These are phyloP conservation scores for Phania funesta DNA, from an alignment of 2,888 invertebrate species.

Conservation along the genomic window DNA sequence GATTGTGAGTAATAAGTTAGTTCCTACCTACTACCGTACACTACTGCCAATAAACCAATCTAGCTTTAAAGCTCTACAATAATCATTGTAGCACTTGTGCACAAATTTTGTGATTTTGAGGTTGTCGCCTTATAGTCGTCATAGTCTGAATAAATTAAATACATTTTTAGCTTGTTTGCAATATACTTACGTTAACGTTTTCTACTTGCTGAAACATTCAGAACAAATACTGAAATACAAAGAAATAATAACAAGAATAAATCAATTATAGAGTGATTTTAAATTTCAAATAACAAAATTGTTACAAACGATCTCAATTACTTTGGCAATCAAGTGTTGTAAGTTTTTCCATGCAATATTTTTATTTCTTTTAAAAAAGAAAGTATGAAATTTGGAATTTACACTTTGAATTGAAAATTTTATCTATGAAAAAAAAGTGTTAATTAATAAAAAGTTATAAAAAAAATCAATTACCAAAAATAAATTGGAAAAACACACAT, in stretches of 20 bases:
- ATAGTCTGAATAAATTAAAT: slow-evolving; percentile 6
- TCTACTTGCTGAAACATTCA: slow-evolving; percentile 24
- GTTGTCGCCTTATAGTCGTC: background rate
- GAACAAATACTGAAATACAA: background rate
- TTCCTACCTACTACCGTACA: slow-evolving; percentile 19
- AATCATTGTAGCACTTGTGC: slow-evolving; percentile 6
- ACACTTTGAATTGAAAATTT: too few species aligned
- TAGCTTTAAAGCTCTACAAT: slow-evolving; percentile 21
- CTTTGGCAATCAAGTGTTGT: too few species aligned
- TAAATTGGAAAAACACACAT: too few species aligned
- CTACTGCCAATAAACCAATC: slow-evolving; percentile 10
- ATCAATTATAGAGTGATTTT: slow-evolving; percentile 6
- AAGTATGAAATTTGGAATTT: background rate
- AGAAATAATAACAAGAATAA: background rate
- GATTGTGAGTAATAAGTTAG: slow-evolving; percentile 52
- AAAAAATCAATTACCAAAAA: too few species aligned
- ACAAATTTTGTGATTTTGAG: slow-evolving; percentile 28
- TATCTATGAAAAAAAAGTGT: background rate
- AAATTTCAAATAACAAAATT: background rate
- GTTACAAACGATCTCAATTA: slow-evolving; percentile 2
- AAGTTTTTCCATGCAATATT: too few species aligned
- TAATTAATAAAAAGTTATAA: too few species aligned
- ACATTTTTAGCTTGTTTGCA: background rate
- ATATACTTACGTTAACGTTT: background rate
- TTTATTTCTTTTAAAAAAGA: too few species aligned